Evolutionary conservation across 2,888 invertebrate genomes (phyloP), one percentile per base, ranked within the genome.

Genomic region (Oscheius myriophilus): DNA sequence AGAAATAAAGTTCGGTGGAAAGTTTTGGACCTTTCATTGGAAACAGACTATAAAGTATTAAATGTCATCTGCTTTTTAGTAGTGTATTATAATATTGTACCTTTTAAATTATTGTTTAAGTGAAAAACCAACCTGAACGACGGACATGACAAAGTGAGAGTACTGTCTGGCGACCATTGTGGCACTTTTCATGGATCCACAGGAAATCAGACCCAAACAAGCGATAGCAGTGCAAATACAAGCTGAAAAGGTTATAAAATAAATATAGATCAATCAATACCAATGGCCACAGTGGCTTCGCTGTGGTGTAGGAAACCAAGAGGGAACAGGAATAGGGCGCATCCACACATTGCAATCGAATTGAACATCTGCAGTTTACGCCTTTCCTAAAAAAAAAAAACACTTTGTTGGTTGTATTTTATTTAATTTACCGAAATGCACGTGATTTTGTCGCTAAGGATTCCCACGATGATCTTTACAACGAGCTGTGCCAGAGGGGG

Each of bases 81-180:
- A n/a, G n/a, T n/a, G n/a, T n/a, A n/a, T n/a, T n/a, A n/a, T n/a
- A n/a, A n/a, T n/a, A n/a, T n/a, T n/a, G n/a, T n/a, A n/a, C n/a
- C n/a, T n/a, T n/a, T n/a, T n/a, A n/a, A n/a, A n/a, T n/a, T n/a
- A n/a, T n/a, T n/a, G n/a, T n/a, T n/a, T n/a, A n/a, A 14, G n/a
- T 11, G 12, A 18, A 18, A 7, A 18, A 21, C 55, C 7, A 18
- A 76, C 75, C 74, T 77, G 80, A n/a, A 79, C 78, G 45, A 81
- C 62, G 11, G 67, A 73, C 80, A 80, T 80, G 62, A 80, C 71
- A 52, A 80, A 74, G 53, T 76, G 80, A 11, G 78, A 65, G 46
- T 64, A 81, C 51, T 72, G 72, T n/a, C 80, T 53, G 23, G 76
- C 77, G 26, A 80, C 69, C 23, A 81, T 67, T 2, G 80, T 71